phyloP scores from a whole-genome alignment of 2,113 vertebrate genomes.

The Scolopax mira region DNA sequence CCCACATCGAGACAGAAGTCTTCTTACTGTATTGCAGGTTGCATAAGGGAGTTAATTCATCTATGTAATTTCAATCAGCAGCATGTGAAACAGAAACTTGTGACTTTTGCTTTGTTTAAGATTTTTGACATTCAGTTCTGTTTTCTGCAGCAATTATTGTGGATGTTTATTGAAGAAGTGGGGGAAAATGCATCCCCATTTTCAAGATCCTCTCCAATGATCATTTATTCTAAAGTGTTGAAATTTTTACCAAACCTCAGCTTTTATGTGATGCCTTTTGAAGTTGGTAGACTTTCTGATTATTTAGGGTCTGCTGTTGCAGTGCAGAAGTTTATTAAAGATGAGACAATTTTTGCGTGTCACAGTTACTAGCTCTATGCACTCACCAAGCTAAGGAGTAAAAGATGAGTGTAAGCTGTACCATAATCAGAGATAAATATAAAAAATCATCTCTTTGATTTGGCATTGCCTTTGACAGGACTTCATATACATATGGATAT shows the following conservation, averaged over 20 bases:
- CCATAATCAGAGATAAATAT: neutral
- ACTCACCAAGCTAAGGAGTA: neutral
- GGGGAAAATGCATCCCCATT: neutral
- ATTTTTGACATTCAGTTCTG: neutral
- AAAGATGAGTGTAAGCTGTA: neutral
- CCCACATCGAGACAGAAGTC: neutral
- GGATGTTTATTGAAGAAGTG: neutral
- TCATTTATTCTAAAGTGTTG: neutral
- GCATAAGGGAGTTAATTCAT: neutral
- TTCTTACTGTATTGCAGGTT: neutral
- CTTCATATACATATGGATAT: neutral
- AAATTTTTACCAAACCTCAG: neutral
- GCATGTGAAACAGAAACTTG: neutral
- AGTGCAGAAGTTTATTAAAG: neutral
- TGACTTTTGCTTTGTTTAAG: neutral
- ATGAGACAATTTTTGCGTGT: neutral
- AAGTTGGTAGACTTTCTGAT: neutral
- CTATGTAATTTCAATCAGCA: neutral
- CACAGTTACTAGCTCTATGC: neutral
- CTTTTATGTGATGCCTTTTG: conserved; percentile 21
- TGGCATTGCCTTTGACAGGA: neutral
- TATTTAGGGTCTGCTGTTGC: neutral
- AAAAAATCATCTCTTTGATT: neutral
- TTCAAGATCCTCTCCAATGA: neutral
- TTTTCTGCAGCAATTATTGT: neutral